phyloP scores from a whole-genome alignment of 2,888 invertebrate genomes.

The Quadroppia sp. region DNA sequence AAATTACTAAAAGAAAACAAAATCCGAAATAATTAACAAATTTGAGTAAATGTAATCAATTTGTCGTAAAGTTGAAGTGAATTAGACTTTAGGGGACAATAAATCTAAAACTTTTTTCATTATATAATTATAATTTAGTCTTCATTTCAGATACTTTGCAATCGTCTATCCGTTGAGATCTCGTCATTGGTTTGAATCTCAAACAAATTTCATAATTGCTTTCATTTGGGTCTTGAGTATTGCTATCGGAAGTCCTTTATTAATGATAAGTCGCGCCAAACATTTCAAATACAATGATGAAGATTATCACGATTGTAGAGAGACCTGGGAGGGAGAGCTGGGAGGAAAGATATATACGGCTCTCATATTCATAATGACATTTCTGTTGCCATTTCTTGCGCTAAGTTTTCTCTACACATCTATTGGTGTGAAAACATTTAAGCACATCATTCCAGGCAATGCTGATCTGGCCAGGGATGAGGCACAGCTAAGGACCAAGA shows the following conservation, averaged over 20 bases:
- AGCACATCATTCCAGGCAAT: constrained; percentile 55
- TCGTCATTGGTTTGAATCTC: constrained; percentile 30
- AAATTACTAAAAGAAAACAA: no score
- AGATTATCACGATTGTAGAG: constrained; percentile 34
- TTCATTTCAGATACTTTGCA: constrained; percentile 39
- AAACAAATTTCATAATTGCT: constrained; percentile 23
- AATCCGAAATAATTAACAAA: no score
- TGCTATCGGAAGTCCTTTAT: background rate
- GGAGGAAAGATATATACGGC: constrained; percentile 32
- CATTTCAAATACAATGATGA: background rate
- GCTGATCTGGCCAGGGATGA: constrained; percentile 54
- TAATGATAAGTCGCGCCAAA: background rate
- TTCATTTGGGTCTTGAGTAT: constrained; percentile 29
- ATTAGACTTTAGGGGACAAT: no score
- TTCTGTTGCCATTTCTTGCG: constrained; percentile 53
- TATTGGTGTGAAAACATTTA: constrained; percentile 55
- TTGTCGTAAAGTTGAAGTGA: no score
- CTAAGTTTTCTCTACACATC: constrained; percentile 55
- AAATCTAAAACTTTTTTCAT: no score
- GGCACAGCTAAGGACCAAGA: constrained; percentile 50
- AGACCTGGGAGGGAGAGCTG: constrained; percentile 36
- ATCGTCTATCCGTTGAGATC: constrained; percentile 36
- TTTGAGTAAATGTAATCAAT: no score
- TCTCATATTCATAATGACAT: constrained; percentile 50
- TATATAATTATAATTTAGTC: no score